Evolutionary conservation across 2,888 invertebrate genomes (phyloP), one percentile per base, ranked within the genome.

Genomic region (Ischnura elegans): DNA sequence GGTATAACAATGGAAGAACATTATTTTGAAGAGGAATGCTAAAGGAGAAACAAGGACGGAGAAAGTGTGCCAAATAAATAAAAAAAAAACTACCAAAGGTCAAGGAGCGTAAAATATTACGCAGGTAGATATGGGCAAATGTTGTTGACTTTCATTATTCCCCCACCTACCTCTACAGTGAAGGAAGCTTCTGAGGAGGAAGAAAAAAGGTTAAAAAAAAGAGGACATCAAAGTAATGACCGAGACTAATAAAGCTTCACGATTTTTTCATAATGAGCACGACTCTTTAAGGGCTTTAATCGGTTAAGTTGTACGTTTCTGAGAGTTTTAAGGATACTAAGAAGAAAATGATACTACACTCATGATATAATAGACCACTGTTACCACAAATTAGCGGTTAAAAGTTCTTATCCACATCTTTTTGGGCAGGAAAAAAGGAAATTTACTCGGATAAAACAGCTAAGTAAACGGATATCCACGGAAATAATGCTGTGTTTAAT

Each of bases 31-130:
- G 86, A 8, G 5, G n/a, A 46, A 86, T n/a, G n/a, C 21, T 45
- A 36, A 55, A 42, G 8, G 36, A 36, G 87, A 55, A 42, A 21
- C n/a, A 42, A 55, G 55, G 55, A 87, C 5, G 55, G 55, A 55
- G 55, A 87, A 87, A 87, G 36, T 42, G 87, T 86, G 86, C 5
- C 45, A 2, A 42, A 29, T 42, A 29, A 16, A 42, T 55, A 16
- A 87, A 87, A 46, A 19, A 87, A 51, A 51, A 51, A 47, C 13
- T 25, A 55, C 36, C 46, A 8, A 87, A 51, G 87, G 87, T 87
- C 87, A 87, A 61, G 36, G 55, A 25, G 55, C 42, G 25, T 87
- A 55, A 51, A 87, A 55, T 47, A 55, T 87, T 51, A 87, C 51
- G 51, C 51, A 55, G 36, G 87, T 16, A 76, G 29, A 36, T 76